These are phyloP conservation scores for Tiliacea citrago DNA, from an alignment of 2,888 invertebrate genomes.

Conservation along the genomic window DNA sequence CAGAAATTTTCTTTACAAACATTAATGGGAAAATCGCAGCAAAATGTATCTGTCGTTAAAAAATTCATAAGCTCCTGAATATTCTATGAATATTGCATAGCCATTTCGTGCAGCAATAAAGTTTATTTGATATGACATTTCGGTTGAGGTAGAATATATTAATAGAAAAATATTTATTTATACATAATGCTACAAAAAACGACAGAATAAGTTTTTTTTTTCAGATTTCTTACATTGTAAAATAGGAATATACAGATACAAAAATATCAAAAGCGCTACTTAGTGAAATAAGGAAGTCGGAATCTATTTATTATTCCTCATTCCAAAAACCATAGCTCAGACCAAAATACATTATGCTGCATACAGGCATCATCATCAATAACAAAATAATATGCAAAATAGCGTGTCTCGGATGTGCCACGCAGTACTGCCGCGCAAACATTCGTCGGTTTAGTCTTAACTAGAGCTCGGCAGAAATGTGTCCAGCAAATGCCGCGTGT, in stretches of 20 bases:
- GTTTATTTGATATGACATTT: constrained; percentile 57
- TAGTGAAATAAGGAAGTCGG: background rate
- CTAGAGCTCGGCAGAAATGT: too few relatives aligned
- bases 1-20: background rate
- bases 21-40: constrained; percentile 45
- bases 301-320: background rate
- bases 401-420: too few relatives aligned
- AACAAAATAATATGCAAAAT: background rate
- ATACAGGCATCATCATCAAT: background rate
- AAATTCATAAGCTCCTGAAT: constrained; percentile 67
- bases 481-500: too few relatives aligned
- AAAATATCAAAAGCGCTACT: background rate
- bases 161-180: constrained; percentile 10
- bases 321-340: background rate
- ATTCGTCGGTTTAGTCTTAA: too few relatives aligned
- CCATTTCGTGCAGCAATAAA: constrained; percentile 62
- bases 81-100: constrained; percentile 69
- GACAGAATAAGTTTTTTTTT: too few relatives aligned
- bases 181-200: background rate
- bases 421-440: too few relatives aligned
- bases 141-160: constrained; percentile 5
- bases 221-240: too few relatives aligned
- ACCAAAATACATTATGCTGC: background rate
- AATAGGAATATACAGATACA: too few relatives aligned
- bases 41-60: constrained; percentile 54